A percentile compares a stretch with the other conserved stretches of the same genome.
Conservation (phyloP, 2,888 invertebrate genomes). For the Diadegma fenestrale region DNA sequence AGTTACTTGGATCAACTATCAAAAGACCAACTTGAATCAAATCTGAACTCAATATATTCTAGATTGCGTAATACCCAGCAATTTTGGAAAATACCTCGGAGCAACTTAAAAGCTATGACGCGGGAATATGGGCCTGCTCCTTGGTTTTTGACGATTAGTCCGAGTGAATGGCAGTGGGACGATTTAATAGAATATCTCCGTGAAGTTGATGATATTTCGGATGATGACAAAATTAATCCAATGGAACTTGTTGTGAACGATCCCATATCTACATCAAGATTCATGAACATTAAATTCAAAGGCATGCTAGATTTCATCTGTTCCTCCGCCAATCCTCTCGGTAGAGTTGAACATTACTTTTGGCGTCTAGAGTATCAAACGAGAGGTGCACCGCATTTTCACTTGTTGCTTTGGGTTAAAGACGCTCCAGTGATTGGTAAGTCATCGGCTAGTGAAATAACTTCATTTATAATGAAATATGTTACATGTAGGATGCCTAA, state of each 20-base stretch:
- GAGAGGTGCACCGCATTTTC: conserved; percentile 72
- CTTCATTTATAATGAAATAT: conserved; percentile 70
- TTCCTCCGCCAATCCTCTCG: conserved; percentile 71
- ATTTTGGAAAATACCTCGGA: conserved; percentile 69
- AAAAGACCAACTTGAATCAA: conserved; percentile 67
- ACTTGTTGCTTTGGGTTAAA: conserved; percentile 44
- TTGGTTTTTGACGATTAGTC: conserved; percentile 71
- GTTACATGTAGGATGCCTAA: conserved; percentile 69
- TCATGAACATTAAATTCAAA: conserved; percentile 78
- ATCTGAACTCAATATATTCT: conserved; percentile 67
- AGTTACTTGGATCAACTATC: conserved; percentile 62
- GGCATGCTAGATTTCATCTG: conserved; percentile 76
- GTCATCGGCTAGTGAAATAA: conserved; percentile 70
- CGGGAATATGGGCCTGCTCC: conserved; percentile 72
- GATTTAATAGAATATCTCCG: conserved; percentile 74
- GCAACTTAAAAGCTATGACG: conserved; percentile 70
- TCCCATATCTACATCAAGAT: conserved; percentile 77
- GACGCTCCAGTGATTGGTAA: conserved; percentile 71
- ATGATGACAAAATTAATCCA: conserved; percentile 48
- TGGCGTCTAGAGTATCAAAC: conserved; percentile 71
- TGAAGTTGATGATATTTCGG: conserved; percentile 70
- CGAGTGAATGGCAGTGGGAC: conserved; percentile 72
- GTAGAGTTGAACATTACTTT: conserved; percentile 71
- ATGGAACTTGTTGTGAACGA: conserved; percentile 76
- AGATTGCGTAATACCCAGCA: conserved; percentile 58